Evolutionary conservation across 2,888 invertebrate genomes (phyloP).

Genomic region (Dasypolia templi): DNA sequence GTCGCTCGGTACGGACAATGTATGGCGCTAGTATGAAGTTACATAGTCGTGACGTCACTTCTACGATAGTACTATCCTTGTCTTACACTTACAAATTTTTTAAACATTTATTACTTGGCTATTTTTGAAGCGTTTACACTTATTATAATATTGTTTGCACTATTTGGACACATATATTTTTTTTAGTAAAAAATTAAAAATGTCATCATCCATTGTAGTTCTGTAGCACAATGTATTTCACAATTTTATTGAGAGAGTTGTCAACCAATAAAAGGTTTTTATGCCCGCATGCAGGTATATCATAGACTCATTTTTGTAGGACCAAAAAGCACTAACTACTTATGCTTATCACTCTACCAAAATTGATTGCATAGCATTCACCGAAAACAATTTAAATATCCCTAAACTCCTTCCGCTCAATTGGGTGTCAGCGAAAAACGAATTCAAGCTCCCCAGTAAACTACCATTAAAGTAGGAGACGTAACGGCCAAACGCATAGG

Average conservation of each 20-base stretch:
- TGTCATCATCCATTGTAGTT: no score
- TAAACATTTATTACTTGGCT: no score
- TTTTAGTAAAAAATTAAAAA: no score
- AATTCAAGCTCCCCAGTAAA: constrained; percentile 44
- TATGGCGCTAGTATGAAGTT: no score
- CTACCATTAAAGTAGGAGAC: constrained; percentile 27
- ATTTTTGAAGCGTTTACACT: no score
- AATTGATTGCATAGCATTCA: not conserved
- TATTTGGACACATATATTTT: no score
- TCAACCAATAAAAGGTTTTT: constrained; percentile 27
- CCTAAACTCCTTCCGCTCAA: constrained; percentile 14
- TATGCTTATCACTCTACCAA: not conserved
- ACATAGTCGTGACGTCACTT: no score
- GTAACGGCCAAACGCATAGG: constrained; percentile 54
- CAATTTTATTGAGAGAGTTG: constrained; percentile 15
- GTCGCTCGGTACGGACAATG: no score
- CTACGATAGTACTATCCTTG: no score
- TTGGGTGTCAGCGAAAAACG: constrained; percentile 40
- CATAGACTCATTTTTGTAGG: not conserved
- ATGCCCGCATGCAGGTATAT: not conserved
- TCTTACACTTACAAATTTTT: no score
- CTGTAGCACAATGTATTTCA: constrained; percentile 26
- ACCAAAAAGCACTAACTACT: not conserved
- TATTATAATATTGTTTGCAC: no score
- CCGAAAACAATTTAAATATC: not conserved